Evolutionary conservation across 2,113 vertebrate species (phyloP).

Genomic region (Cisticola juncidis): DNA sequence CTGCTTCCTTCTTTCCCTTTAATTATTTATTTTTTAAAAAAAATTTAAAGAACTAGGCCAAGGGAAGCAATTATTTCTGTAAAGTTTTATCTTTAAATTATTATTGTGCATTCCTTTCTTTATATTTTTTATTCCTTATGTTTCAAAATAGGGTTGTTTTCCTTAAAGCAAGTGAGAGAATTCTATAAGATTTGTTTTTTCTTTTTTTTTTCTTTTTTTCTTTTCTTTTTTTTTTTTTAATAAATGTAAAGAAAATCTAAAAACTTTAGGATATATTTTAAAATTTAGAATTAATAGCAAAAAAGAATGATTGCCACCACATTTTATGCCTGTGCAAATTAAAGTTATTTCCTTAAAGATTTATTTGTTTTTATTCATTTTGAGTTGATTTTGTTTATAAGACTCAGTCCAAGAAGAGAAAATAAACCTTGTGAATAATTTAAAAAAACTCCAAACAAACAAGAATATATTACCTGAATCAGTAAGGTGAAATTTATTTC

Average conservation of each 20-base stretch:
- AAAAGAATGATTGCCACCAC: neutral
- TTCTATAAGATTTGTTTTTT: neutral
- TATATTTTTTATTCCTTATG: neutral
- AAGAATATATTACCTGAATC: neutral
- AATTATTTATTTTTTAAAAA: neutral
- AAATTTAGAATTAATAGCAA: neutral
- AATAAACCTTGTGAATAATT: neutral
- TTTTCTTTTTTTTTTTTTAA: neutral
- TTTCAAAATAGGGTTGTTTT: neutral
- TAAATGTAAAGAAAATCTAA: neutral
- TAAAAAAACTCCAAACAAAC: neutral
- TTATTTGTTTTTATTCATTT: neutral
- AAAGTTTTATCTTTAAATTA: neutral
- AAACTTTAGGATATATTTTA: neutral
- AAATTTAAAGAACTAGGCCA: neutral
- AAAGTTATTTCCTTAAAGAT: neutral
- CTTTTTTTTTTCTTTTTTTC: neutral
- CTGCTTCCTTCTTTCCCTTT: neutral
- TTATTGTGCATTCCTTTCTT: neutral
- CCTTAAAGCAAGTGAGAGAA: neutral
- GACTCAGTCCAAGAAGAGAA: neutral
- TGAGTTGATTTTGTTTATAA: neutral
- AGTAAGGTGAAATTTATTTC: neutral
- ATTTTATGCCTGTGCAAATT: neutral
- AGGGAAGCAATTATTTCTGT: neutral